Evolutionary conservation across 2,113 vertebrate genomes (phyloP).

Genomic region (Dasypus novemcinctus): DNA sequence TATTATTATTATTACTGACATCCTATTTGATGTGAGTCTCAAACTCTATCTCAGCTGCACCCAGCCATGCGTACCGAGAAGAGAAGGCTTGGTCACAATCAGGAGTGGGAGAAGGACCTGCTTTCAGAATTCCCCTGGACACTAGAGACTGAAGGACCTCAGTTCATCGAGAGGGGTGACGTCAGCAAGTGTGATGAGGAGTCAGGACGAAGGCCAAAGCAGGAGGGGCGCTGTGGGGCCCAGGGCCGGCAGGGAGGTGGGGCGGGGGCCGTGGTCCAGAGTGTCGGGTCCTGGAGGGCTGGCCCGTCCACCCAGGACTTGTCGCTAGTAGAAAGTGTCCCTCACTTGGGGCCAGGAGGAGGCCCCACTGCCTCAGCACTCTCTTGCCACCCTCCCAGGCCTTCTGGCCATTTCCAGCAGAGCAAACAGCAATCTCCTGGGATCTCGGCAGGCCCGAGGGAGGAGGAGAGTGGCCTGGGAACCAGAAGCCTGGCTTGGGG

Average conservation of each 20-base stretch:
- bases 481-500: constrained; percentile 55
- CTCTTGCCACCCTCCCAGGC: neutral
- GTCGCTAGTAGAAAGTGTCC: neutral
- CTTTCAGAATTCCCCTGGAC: neutral
- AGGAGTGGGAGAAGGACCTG: neutral
- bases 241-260: neutral
- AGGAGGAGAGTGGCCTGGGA: constrained; percentile 40
- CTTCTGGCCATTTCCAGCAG: neutral
- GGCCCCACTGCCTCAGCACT: neutral
- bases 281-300: neutral
- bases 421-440: neutral
- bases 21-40: neutral
- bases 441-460: neutral
- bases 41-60: neutral
- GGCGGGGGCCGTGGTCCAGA: neutral
- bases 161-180: neutral
- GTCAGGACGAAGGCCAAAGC: neutral
- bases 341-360: neutral
- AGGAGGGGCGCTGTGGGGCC: neutral
- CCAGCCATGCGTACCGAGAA: neutral
- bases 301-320: neutral
- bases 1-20: neutral
- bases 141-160: neutral
- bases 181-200: neutral
- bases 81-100: neutral